Evolutionary conservation across 2,797 vertebrate species (phyloP), one percentile per base, ranked within the genome.

Genomic region (Eutrigla gurnardus): DNA sequence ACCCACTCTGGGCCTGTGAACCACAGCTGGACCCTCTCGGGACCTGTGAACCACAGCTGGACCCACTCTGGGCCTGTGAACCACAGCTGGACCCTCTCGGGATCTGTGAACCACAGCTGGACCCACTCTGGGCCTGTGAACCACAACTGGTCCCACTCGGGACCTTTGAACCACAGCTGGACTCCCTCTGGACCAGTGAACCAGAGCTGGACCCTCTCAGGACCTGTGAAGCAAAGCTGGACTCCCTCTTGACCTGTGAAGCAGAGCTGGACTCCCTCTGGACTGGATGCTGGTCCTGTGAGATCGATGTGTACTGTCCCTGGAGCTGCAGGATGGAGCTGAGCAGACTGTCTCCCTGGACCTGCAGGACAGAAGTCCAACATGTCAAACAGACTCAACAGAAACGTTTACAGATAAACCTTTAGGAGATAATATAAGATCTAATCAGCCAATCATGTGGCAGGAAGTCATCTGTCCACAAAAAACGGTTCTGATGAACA

Each of bases 1-100:
- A 7, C 43, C 25, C 14, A 15, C n/a, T 3, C 12, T 18, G 8
- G 3, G 6, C 43, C 45, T 6, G 3, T 35, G 32, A 13, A 1
- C 4, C 0, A 3, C 4, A 43, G 14, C 18, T 14, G 9, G 40
- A 40, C 59, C 40, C 33, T 25, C 9, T 35, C 7, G 73, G 68
- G 18, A 13, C 45, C 43, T 95, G 88, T 67, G 93, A 92, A 82
- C 91, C 89, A 71, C 92, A 92, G 78, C 90, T 84, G 93, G 70
- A 73, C 84, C 83, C 62, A 83, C 66, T 9, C 3, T 75, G 82
- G 5, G 78, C 67, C 90, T 90, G 6, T 18, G 17, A 9, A 2
- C 4, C 0, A 3, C 4, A 45, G 11, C 25, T 15, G 10, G 42
- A 35, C 62, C 36, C 25, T 35, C 6, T 18, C 7, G 74, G 70